Evolutionary conservation across 2,113 vertebrate genomes (phyloP).

Genomic region (Oryzias javanicus): DNA sequence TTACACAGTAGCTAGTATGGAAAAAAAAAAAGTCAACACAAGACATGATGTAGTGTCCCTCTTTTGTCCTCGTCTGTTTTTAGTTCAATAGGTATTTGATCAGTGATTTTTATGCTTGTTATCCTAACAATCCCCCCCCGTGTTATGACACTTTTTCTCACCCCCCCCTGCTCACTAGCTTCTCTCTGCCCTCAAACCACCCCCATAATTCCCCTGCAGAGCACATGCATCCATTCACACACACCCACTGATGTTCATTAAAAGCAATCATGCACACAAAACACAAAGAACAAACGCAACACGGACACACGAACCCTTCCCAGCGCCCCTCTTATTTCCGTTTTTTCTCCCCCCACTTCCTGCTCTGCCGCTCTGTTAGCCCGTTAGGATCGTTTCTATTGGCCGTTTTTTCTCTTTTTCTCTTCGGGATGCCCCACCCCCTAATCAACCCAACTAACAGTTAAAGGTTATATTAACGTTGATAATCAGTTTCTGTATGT

Average conservation of each 20-base stretch:
- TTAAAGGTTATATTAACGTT: conserved; percentile 79
- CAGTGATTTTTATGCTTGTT: conserved; percentile 73
- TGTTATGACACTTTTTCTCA: conserved; percentile 46
- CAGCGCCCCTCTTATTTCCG: conserved; percentile 13
- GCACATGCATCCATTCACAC: conserved; percentile 10
- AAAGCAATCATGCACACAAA: conserved; percentile 24
- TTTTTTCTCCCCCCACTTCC: conserved; percentile 31
- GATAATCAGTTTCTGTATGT: conserved; percentile 80
- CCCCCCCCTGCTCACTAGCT: conserved; percentile 22
- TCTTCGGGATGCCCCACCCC: conserved; percentile 70
- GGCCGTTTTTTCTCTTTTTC: conserved; percentile 59
- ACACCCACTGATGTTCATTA: conserved; percentile 9
- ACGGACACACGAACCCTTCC: conserved; percentile 34
- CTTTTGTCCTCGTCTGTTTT: conserved; percentile 72
- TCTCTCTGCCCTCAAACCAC: conserved; percentile 21
- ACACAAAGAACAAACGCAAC: neutral
- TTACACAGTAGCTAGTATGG: conserved; percentile 74
- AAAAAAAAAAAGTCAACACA: conserved; percentile 62
- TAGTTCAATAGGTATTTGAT: conserved; percentile 75
- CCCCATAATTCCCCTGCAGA: conserved; percentile 9
- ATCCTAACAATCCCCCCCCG: conserved; percentile 50
- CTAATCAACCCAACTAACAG: conserved; percentile 77
- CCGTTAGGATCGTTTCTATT: conserved; percentile 61
- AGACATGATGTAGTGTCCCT: conserved; percentile 70
- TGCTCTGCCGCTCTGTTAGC: conserved; percentile 44